Conservation (phyloP, 2,797 vertebrate species). For the Microctenopoma stevenorrisi region DNA sequence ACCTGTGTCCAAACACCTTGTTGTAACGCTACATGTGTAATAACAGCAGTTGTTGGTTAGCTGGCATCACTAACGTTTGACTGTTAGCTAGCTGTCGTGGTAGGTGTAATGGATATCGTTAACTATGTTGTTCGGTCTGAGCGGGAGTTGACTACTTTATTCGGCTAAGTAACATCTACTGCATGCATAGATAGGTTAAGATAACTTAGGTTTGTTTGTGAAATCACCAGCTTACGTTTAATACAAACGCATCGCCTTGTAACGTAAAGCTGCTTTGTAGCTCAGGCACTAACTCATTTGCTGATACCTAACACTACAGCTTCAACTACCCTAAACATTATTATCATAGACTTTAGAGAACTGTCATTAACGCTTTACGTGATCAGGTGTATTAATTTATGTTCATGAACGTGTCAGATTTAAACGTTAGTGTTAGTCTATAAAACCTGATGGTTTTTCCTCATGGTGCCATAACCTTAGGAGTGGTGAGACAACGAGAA, state of each 20-base stretch:
- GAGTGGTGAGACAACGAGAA: not conserved
- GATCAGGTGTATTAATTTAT: not conserved
- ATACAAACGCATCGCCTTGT: too few relatives aligned
- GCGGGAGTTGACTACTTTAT: constrained; percentile 36
- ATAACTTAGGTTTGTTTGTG: not conserved
- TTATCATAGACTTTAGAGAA: not conserved
- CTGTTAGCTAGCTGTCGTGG: constrained; percentile 12
- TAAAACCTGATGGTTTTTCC: not conserved
- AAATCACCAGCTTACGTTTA: not conserved
- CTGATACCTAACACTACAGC: not conserved
- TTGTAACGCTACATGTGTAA: not conserved
- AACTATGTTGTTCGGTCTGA: constrained; percentile 15
- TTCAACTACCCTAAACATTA: not conserved
- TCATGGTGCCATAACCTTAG: constrained; percentile 2
- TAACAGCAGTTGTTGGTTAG: not conserved
- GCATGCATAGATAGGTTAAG: not conserved
- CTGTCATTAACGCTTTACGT: not conserved
- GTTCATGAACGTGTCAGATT: not conserved
- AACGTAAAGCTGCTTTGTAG: too few relatives aligned
- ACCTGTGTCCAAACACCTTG: not conserved
- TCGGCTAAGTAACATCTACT: constrained; percentile 34
- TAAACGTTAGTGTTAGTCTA: not conserved
- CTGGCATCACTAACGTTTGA: not conserved
- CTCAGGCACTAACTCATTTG: too few relatives aligned
- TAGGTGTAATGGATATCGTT: constrained; percentile 35